Conservation (phyloP, 2,113 vertebrate species). For the Pyxicephalus adspersus region DNA sequence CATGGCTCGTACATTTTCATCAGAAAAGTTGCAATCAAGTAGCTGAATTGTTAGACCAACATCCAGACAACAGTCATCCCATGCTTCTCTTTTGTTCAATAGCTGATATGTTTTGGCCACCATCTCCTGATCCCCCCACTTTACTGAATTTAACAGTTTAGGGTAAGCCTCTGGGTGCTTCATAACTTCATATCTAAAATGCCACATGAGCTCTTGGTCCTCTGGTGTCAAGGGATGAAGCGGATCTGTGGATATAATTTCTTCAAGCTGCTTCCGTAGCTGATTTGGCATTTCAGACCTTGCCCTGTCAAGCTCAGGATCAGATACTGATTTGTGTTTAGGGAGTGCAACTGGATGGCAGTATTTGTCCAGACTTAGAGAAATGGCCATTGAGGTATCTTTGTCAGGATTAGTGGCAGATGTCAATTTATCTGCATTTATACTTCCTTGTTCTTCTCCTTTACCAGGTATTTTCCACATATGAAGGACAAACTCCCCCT, state of each 20-base stretch:
- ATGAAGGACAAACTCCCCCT: slow-evolving; percentile 93
- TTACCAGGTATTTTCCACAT: slow-evolving; percentile 98
- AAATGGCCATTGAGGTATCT: slow-evolving; percentile 90
- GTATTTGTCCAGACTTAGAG: slow-evolving; percentile 91
- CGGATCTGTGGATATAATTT: slow-evolving; percentile 90
- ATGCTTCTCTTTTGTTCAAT: slow-evolving; percentile 83
- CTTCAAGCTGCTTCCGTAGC: slow-evolving; percentile 92
- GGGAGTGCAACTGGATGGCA: slow-evolving; percentile 94
- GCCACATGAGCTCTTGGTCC: slow-evolving; percentile 97
- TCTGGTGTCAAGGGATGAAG: slow-evolving; percentile 90
- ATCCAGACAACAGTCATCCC: slow-evolving; percentile 90
- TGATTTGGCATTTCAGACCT: slow-evolving; percentile 96
- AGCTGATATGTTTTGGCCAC: slow-evolving; percentile 88
- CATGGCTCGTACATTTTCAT: slow-evolving; percentile 91
- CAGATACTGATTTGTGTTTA: slow-evolving; percentile 77
- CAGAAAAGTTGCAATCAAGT: slow-evolving; percentile 94
- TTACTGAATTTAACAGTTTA: slow-evolving; percentile 92
- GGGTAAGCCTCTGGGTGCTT: slow-evolving; percentile 92
- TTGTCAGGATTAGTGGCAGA: slow-evolving; percentile 97
- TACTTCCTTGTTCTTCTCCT: slow-evolving; percentile 90
- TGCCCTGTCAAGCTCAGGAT: slow-evolving; percentile 77
- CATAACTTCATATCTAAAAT: slow-evolving; percentile 92
- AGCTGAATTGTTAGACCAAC: slow-evolving; percentile 96
- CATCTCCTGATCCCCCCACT: slow-evolving; percentile 93
- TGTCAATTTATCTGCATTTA: slow-evolving; percentile 95